phyloP scores from a whole-genome alignment of 2,113 vertebrate species.

The Ptilonorhynchus violaceus region DNA sequence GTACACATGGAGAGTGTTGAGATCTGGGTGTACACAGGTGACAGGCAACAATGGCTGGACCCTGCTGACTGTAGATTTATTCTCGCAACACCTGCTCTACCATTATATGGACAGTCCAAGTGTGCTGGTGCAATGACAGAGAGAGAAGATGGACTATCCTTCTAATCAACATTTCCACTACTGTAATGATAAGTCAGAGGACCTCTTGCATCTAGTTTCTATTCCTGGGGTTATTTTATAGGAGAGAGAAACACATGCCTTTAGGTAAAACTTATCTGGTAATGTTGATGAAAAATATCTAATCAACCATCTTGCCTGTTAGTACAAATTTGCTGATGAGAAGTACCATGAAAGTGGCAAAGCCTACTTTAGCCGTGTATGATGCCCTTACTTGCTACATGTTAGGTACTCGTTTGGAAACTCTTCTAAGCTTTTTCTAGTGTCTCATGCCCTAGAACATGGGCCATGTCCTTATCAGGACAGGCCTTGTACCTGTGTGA shows the following conservation, averaged over 20 bases:
- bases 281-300: not conserved
- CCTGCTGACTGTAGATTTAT: not conserved
- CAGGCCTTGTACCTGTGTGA: not conserved
- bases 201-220: not conserved
- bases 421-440: not conserved
- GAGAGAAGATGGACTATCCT: not conserved
- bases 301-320: not conserved
- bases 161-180: not conserved
- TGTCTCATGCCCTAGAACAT: not conserved
- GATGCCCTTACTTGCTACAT: not conserved
- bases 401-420: not conserved
- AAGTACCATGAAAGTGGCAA: not conserved
- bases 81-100: not conserved
- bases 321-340: not conserved
- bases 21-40: not conserved
- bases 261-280: not conserved
- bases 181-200: not conserved
- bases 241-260: fast-evolving
- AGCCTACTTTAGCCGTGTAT: not conserved
- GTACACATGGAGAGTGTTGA: fast-evolving
- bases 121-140: not conserved
- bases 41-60: not conserved
- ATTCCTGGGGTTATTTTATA: not conserved
- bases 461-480: too few relatives aligned
- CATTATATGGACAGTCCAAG: not conserved